Conservation (phyloP, 2,797 vertebrate genomes). For the Typhlichthys subterraneus region DNA sequence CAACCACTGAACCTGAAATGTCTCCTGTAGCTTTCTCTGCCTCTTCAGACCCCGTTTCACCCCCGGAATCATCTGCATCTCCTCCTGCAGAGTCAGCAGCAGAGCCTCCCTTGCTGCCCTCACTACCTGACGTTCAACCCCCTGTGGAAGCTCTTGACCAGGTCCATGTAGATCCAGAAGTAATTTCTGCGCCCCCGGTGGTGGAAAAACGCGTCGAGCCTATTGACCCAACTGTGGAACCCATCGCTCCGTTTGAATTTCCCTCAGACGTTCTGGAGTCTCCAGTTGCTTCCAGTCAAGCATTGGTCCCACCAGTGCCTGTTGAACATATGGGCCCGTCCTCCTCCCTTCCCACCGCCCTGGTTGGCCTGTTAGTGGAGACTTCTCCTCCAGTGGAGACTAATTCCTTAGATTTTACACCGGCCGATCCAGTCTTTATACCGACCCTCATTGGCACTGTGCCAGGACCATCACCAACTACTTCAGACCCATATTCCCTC, state of each 20-base stretch:
- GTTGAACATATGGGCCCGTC: conserved; percentile 18
- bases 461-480: neutral
- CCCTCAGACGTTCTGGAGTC: conserved; percentile 7
- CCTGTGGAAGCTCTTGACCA: conserved; percentile 19
- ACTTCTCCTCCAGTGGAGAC: conserved; percentile 2
- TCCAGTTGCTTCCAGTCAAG: conserved; percentile 21
- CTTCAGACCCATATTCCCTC: neutral
- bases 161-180: conserved; percentile 20
- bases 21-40: neutral
- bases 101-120: conserved; percentile 1
- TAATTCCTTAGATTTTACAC: neutral
- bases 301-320: neutral
- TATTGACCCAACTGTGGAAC: conserved; percentile 12
- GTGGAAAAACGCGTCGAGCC: conserved; percentile 6
- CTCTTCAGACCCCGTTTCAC: neutral
- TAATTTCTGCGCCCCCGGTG: neutral
- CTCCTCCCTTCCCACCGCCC: neutral
- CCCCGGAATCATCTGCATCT: conserved; percentile 18
- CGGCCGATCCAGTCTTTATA: conserved; percentile 2
- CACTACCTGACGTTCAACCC: conserved; percentile 4
- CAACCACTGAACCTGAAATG: conserved; percentile 1
- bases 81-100: conserved; percentile 26
- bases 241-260: conserved; percentile 19
- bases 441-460: conserved; percentile 13
- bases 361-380: neutral